Conservation (phyloP, 1,140 invertebrate genomes). For the Eufriesea mexicana region DNA sequence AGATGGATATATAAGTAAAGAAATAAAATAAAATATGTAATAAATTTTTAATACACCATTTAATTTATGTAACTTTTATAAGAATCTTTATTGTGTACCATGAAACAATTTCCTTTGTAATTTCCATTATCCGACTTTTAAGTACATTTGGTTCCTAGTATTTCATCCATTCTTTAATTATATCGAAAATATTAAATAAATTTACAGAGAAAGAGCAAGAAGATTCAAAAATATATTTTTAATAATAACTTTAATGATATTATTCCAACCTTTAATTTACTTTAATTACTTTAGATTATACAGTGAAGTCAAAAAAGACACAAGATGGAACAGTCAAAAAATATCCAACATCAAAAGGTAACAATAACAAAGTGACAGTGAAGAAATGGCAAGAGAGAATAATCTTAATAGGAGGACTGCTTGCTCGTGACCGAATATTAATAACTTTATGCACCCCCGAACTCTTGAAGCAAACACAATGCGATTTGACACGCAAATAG, state of each 20-base stretch:
- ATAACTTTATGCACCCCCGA: constrained; percentile 79
- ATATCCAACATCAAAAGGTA: no score
- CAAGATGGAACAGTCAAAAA: background rate
- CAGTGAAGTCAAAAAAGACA: background rate
- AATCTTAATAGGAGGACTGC: constrained; percentile 27
- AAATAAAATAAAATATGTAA: background rate
- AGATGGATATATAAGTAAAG: background rate
- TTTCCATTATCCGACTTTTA: background rate
- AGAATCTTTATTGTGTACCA: background rate
- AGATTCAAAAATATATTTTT: background rate
- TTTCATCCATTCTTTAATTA: background rate
- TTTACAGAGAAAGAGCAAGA: background rate
- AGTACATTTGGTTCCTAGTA: background rate
- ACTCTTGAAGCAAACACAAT: constrained; percentile 69
- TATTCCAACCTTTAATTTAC: background rate
- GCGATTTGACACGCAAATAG: constrained; percentile 74
- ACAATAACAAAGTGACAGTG: background rate
- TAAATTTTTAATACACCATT: background rate
- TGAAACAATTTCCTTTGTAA: background rate
- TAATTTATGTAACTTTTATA: background rate
- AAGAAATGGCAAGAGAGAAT: constrained; percentile 18
- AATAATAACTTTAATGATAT: background rate
- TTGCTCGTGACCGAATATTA: constrained; percentile 65
- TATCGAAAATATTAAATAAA: background rate
- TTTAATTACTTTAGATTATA: no score